A percentile compares a stretch with the other conserved stretches of the same genome.
phyloP scores from a whole-genome alignment of 2,797 vertebrate species.

The Discoglossus pictus region DNA sequence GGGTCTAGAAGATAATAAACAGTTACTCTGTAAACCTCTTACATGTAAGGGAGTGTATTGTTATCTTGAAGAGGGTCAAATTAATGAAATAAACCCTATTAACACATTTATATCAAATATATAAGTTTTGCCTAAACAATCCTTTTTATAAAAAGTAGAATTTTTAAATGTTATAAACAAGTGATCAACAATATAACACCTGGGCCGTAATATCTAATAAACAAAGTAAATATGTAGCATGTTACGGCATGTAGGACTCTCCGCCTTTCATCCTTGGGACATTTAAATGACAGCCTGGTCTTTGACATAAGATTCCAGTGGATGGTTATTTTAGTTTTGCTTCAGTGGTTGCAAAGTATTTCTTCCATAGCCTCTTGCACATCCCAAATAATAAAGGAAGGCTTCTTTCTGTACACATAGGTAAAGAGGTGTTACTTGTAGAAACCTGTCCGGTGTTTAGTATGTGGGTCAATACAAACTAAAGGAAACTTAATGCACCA shows the following conservation, averaged over 20 bases:
- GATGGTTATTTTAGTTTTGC: conserved; percentile 34
- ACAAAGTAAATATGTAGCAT: background rate
- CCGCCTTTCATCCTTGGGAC: conserved; percentile 24
- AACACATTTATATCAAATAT: no score
- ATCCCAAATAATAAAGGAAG: background rate
- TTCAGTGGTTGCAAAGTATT: conserved; percentile 34
- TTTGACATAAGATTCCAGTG: conserved; percentile 15
- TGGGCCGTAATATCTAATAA: no score
- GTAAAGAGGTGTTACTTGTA: conserved; percentile 13
- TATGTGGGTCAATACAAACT: conserved; percentile 26
- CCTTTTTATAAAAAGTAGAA: no score
- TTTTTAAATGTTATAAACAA: no score
- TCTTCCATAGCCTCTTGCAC: background rate
- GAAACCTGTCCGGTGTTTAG: conserved; percentile 23
- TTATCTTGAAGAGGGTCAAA: no score
- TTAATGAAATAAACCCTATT: no score
- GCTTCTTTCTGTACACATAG: conserved; percentile 4
- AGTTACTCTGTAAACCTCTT: no score
- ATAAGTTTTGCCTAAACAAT: no score
- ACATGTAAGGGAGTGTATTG: no score
- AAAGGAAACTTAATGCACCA: background rate
- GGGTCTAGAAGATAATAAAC: no score
- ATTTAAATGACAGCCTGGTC: conserved; percentile 20
- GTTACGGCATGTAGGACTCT: background rate
- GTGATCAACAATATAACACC: no score